Evolutionary conservation across 2,797 vertebrate genomes (phyloP).

Genomic region (Eospalax fontanierii): DNA sequence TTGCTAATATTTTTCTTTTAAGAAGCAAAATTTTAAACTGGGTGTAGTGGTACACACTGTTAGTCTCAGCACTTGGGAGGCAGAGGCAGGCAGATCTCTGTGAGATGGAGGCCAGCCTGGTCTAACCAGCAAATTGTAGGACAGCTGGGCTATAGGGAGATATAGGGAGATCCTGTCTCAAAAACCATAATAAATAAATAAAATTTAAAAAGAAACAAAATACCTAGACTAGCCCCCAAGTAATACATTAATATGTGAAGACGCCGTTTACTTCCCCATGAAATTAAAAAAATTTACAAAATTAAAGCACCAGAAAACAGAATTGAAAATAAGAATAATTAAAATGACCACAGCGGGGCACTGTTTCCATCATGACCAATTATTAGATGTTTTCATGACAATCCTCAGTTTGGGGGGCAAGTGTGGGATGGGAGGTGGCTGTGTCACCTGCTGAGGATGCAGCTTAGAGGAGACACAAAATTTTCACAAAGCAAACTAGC

Average conservation of each 20-base stretch:
- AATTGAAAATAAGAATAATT: slow-evolving; percentile 10
- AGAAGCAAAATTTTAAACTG: too few relatives aligned
- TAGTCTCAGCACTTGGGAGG: too few relatives aligned
- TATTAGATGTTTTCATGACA: neutral
- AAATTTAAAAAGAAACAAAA: neutral
- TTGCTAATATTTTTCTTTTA: neutral
- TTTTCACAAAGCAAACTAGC: neutral
- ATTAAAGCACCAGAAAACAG: neutral
- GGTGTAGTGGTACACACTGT: too few relatives aligned
- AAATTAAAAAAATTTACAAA: slow-evolving; percentile 48
- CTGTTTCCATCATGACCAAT: neutral
- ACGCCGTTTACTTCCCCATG: neutral
- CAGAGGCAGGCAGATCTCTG: too few relatives aligned
- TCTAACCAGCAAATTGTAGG: too few relatives aligned
- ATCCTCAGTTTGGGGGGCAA: neutral
- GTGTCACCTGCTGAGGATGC: neutral
- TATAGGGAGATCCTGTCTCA: too few relatives aligned
- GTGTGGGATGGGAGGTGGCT: neutral
- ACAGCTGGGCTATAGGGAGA: too few relatives aligned
- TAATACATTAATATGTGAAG: neutral
- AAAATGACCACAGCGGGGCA: neutral
- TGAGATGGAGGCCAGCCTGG: too few relatives aligned
- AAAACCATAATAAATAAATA: too few relatives aligned
- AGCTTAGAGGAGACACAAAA: neutral
- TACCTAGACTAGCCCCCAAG: neutral